phyloP scores from a whole-genome alignment of 2,113 vertebrate species.

The Mustela nigripes region DNA sequence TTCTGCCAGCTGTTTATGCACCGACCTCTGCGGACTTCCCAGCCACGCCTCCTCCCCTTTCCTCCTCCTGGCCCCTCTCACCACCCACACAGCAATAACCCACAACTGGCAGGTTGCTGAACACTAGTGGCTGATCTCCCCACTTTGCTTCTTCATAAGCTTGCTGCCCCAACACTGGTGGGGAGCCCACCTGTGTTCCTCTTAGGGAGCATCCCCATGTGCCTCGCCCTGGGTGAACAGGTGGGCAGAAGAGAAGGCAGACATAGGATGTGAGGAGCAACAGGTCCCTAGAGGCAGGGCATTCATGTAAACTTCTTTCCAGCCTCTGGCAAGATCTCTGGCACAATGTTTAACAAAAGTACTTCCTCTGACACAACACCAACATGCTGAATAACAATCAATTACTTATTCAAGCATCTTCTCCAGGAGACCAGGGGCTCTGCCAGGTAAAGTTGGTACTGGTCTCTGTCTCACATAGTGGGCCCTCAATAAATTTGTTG shows the following conservation, averaged over 20 bases:
- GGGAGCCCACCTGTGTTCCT: background rate
- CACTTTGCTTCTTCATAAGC: background rate
- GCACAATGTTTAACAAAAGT: background rate
- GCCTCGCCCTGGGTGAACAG: accelerated
- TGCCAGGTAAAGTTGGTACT: background rate
- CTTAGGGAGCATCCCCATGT: background rate
- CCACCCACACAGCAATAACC: background rate
- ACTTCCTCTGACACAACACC: background rate
- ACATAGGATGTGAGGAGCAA: background rate
- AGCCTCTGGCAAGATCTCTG: background rate
- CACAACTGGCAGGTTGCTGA: background rate
- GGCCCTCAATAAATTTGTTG: background rate
- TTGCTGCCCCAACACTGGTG: no score
- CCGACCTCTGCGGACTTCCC: background rate
- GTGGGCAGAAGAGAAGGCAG: background rate
- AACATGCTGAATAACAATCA: background rate
- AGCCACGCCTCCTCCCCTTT: accelerated
- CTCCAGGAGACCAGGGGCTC: background rate
- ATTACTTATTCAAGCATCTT: background rate
- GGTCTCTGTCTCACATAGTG: background rate
- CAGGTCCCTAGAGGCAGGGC: background rate
- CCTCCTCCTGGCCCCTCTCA: background rate
- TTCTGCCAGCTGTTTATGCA: background rate
- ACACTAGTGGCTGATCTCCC: background rate
- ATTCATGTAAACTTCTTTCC: background rate